Evolutionary conservation across 2,797 vertebrate species (phyloP), one percentile per base, ranked within the genome.

Genomic region (Hybognathus amarus): DNA sequence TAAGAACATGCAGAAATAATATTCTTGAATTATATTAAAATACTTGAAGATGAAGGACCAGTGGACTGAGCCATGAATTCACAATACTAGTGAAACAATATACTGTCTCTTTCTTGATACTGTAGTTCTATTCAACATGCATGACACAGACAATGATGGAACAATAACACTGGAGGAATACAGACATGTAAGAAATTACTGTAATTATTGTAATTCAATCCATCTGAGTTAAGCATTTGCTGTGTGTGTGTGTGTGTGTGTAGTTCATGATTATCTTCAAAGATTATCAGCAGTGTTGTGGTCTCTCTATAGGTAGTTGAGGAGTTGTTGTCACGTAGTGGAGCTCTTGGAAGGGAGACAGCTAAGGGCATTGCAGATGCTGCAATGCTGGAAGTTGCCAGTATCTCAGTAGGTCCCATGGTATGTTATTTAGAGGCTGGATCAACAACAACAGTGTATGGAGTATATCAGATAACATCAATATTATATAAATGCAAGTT

Each of bases 311-410:
- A 99, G 98, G 96, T 99, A 90, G 97, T 99, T 71, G 96, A 98
- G 87, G 97, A 99, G 90, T 92, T 99, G 90, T 91, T 99, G 3
- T 99, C 97, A 0, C 94, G 94, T 61, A 98, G 97, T 70, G 96
- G 95, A 1, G 90, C 96, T 11, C 91, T 98, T 67, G 96, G 94
- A 86, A 97, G 95, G 89, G 96, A 97, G 74, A 94, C 93, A 0
- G 93, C 95, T 76, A 97, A 96, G 0, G 95, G 96, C 91, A 99
- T 99, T 0, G 97, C 97, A 0, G 97, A 99, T 0, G 97, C 97
- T 9, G 98, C 97, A 93, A 99, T 99, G 98, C 91, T 98, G 95
- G 98, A 99, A 90, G 98, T 98, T 1, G 97, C 97, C 87, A 96
- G 94, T 83, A 96, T 97, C 85, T 97, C 97, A 0, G 91, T 97